Evolutionary conservation across 1,140 invertebrate species (phyloP).

Genomic region (Bilobella aurantiaca): DNA sequence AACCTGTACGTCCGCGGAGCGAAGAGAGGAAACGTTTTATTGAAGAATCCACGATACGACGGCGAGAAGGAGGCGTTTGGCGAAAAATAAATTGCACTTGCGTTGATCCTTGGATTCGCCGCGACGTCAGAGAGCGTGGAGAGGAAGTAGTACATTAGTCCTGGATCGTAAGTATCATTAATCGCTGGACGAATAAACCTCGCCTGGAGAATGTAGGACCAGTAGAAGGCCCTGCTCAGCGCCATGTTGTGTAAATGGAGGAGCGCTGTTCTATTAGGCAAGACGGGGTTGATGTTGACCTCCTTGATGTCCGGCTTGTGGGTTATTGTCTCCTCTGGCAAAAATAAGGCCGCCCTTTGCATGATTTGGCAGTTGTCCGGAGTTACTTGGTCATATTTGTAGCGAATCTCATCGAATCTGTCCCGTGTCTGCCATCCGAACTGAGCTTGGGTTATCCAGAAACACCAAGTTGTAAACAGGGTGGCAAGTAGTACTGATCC

Average conservation of each 20-base stretch:
- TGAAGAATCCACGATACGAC: constrained; percentile 90
- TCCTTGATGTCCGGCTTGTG: constrained; percentile 90
- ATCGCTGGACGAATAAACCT: constrained; percentile 73
- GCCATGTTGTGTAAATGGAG: constrained; percentile 93
- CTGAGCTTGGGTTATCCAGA: constrained; percentile 47
- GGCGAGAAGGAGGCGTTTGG: constrained; percentile 89
- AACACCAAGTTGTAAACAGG: too few species aligned
- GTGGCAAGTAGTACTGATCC: too few species aligned
- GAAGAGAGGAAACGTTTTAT: constrained; percentile 89
- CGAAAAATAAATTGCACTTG: constrained; percentile 85
- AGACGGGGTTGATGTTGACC: constrained; percentile 87
- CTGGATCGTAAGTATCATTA: constrained; percentile 70
- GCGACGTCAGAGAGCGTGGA: constrained; percentile 91
- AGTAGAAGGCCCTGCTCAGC: constrained; percentile 84
- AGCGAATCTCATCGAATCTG: constrained; percentile 73
- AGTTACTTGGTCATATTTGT: constrained; percentile 64
- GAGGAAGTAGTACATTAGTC: constrained; percentile 96
- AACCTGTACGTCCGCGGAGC: constrained; percentile 76
- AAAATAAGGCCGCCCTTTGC: constrained; percentile 67
- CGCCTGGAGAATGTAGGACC: constrained; percentile 88
- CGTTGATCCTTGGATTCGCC: constrained; percentile 82
- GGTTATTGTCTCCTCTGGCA: constrained; percentile 71
- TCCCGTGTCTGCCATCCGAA: constrained; percentile 82
- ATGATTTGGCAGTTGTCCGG: constrained; percentile 78
- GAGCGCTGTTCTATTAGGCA: constrained; percentile 84